These are phyloP conservation scores for Morone saxatilis DNA, from an alignment of 2,113 vertebrate species.

Conservation along the genomic window DNA sequence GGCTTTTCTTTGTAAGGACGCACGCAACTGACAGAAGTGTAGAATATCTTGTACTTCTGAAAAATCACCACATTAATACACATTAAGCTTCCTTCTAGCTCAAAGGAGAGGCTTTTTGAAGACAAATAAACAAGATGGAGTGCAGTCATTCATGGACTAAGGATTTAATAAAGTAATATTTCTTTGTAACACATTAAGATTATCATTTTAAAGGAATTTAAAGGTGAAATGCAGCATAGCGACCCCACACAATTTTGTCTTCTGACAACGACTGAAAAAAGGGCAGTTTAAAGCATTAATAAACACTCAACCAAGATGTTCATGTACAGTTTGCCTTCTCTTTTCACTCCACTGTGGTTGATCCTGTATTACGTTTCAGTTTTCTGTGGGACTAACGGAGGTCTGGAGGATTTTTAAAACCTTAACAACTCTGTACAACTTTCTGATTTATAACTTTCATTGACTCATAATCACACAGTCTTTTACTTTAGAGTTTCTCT, in stretches of 20 bases:
- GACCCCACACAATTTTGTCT: not conserved
- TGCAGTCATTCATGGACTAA: not conserved
- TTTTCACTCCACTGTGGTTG: not conserved
- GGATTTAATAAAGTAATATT: not conserved
- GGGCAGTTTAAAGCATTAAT: not conserved
- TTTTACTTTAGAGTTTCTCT: constrained; percentile 3
- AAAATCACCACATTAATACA: not conserved
- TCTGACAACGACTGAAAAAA: not conserved
- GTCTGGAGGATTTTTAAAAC: not conserved
- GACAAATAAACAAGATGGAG: not conserved
- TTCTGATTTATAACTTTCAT: not conserved
- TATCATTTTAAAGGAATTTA: not conserved
- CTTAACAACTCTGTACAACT: not conserved
- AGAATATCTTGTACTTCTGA: not conserved
- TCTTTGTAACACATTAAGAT: not conserved
- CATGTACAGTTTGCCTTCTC: not conserved
- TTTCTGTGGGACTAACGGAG: not conserved
- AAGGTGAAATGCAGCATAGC: not conserved
- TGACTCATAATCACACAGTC: constrained; percentile 1
- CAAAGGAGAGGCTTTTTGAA: not conserved
- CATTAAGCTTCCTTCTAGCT: not conserved
- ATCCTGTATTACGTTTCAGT: not conserved
- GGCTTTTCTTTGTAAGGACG: constrained; percentile 26
- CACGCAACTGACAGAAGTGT: constrained; percentile 5
- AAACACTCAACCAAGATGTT: not conserved